phyloP scores from a whole-genome alignment of 2,113 vertebrate species.

The Oryzias woworae region DNA sequence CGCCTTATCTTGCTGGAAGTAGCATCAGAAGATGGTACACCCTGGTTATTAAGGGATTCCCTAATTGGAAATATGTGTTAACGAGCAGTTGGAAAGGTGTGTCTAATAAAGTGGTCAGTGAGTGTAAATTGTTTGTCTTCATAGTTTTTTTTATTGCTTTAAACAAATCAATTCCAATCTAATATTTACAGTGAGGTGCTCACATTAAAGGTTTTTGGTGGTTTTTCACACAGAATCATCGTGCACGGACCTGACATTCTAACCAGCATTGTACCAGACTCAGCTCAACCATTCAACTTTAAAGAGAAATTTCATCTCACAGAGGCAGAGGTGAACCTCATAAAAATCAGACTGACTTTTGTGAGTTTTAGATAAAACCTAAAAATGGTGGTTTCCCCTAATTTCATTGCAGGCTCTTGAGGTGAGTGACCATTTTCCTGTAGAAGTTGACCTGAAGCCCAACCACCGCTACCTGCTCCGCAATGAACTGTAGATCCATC shows the following conservation, averaged over 20 bases:
- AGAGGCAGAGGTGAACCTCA: conserved; percentile 71
- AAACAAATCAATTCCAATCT: no score
- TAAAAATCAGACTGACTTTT: fast-evolving
- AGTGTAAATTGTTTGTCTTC: background rate
- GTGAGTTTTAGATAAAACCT: background rate
- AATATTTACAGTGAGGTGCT: no score
- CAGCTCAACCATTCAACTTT: conserved; percentile 84
- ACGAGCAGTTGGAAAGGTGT: no score
- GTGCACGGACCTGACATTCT: conserved; percentile 78
- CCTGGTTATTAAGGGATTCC: no score
- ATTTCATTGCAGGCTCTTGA: conserved; percentile 75
- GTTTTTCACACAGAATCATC: conserved; percentile 77
- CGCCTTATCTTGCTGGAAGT: no score
- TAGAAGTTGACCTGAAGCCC: conserved; percentile 82
- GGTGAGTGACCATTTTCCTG: conserved; percentile 89
- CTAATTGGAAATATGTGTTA: no score
- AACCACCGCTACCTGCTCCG: conserved; percentile 71
- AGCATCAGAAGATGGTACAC: no score
- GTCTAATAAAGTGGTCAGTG: background rate
- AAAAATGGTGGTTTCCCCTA: background rate
- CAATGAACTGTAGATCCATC: conserved; percentile 67
- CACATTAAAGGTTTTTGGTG: background rate
- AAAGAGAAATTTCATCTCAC: conserved; percentile 75
- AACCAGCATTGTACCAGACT: conserved; percentile 71
- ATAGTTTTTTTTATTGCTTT: background rate